These are phyloP conservation scores for Ectemnius continuus DNA, from an alignment of 2,888 invertebrate species.

Conservation along the genomic window DNA sequence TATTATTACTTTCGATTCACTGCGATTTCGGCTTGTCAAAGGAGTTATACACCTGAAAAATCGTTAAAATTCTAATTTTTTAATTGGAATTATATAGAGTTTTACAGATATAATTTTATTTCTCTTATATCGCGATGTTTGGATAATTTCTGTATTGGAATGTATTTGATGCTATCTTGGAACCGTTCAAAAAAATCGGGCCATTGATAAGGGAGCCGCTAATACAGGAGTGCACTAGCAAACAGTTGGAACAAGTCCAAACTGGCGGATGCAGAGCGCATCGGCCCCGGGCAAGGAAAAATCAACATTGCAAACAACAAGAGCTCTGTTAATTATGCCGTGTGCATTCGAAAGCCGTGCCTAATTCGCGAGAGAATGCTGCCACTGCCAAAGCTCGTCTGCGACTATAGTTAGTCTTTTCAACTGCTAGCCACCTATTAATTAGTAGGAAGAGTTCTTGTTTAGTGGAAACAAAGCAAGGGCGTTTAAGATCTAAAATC, in stretches of 20 bases:
- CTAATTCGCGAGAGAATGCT: conserved; percentile 43
- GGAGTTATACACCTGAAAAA: too few relatives aligned
- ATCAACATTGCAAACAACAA: conserved; percentile 32
- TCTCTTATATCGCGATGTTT: too few relatives aligned
- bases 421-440: neutral
- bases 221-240: neutral
- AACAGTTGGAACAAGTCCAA: conserved; percentile 38
- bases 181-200: neutral
- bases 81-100: too few relatives aligned
- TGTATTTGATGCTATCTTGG: too few relatives aligned
- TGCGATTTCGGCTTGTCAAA: too few relatives aligned
- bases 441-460: conserved; percentile 32
- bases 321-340: conserved; percentile 61
- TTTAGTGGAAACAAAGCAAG: conserved; percentile 28
- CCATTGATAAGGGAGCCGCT: neutral
- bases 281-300: neutral
- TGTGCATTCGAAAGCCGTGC: conserved; percentile 43
- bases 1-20: too few relatives aligned
- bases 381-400: conserved; percentile 29
- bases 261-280: conserved; percentile 17
- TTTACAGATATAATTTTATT: too few relatives aligned
- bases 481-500: too few relatives aligned
- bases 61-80: too few relatives aligned
- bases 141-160: too few relatives aligned
- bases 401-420: conserved; percentile 14